Evolutionary conservation across 2,797 vertebrate genomes (phyloP), one percentile per base, ranked within the genome.

Genomic region (Protosalanx chinensis): DNA sequence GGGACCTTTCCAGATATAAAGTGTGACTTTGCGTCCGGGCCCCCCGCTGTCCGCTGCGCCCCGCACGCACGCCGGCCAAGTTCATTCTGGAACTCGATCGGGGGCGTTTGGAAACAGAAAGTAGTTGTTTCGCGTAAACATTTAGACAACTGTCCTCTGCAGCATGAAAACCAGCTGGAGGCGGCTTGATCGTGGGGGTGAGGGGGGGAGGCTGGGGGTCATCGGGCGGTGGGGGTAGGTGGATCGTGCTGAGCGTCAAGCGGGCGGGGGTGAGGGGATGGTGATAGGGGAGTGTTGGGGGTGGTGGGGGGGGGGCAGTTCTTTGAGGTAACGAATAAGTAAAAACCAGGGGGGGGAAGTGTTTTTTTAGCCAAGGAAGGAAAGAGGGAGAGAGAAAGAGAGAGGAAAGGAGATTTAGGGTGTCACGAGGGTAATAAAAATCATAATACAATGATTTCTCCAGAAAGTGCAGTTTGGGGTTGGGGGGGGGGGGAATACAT

Each of bases 131-230:
- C 85, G 70, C 82, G 72, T 93, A 93, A 93, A 93, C 91, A 92
- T 93, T 93, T 93, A 93, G 91, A 93, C 91, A 92, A 93, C 89
- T 88, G 91, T 89, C 88, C 89, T 92, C 89, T 91, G 82, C 88
- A 83, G 89, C 89, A 90, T 90, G 90, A 92, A 89, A 86, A 93
- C 86, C 93, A 94, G 92, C 91, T 91, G 87, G 89, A 92, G 90
- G 89, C 90, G 88, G 90, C 91, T 88, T 87, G 88, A 90, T 89
- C 90, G 83, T 72, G 76, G 64, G 16, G 35, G 53, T 15, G 46
- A 29, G 20, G 67, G 8, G 18, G 30, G 82, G 68, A n/a, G n/a
- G 23, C 23, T 27, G 6, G 82, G 68, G 61, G 79, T 35, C 6
- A 41, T 41, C 15, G 3, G 76, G 79, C 16, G 85, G 76, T 74